Base-by-base conservation (phyloP, 2,797 vertebrate genomes). In the Sciurus carolinensis region DNA sequence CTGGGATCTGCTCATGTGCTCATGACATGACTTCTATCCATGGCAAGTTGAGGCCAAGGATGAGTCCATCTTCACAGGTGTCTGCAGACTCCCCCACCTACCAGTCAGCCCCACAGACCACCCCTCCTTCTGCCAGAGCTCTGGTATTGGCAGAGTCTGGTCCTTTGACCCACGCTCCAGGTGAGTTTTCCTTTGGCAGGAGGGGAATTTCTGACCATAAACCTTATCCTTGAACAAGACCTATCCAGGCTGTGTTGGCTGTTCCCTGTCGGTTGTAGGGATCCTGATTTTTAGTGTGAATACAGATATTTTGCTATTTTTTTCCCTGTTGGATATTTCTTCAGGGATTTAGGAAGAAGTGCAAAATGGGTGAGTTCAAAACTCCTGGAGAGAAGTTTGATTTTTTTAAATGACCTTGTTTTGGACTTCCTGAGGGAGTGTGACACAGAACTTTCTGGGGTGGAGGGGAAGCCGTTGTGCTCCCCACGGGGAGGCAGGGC, bases 401-500 rank as follows among this genome's bases (percentile, higher is more conserved):
- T 39, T 79, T 75, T 71, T 54, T 67, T 17, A 39, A 14, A 57
- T 7, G 76, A n/a, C 42, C 24, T 87, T 28, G 4, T 83, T 81
- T 77, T 42, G 20, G 67, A 6, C 36, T 42, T 47, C 30, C 42
- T 1, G 14, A 44, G 15, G 13, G 39, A 52, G 1, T 22, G 10
- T 69, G 33, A 30, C 62, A n/a, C 39, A 87, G 93, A 91, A 39
- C 47, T 44, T 28, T n/a, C 4, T 24, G 10, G 64, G 26, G 15
- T 39, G 0, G 0, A 50, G 69, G 47, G 54, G 8, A 80, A 42
- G 30, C 73, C 22, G 14, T 42, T 20, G 13, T 30, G 13, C 26
- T 14, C 15, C 0, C 30, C 67, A 1, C 1, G 3, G 22, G 36
- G 36, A 11, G 3, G 15, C 22, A 36, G 0, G 2, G n/a, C 33